Percentiles rank a stretch among this genome's conserved stretches.
Conservation (phyloP, 1,140 invertebrate genomes). For the Sarcophaga peregrina region DNA sequence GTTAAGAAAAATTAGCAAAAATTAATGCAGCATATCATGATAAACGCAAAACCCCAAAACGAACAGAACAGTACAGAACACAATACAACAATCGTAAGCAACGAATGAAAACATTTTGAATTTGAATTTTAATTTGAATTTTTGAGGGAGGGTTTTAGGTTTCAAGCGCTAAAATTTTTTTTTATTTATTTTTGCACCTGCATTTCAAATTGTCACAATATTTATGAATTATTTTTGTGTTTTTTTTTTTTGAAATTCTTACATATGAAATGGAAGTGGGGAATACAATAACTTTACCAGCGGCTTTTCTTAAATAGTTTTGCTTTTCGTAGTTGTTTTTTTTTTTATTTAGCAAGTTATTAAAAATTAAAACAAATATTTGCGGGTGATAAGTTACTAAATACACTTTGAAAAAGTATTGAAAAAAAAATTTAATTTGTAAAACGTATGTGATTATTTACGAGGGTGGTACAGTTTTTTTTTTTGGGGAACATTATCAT, state of each 20-base stretch:
- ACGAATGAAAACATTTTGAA: no score
- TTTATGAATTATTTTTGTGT: background rate
- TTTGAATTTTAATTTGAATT: background rate
- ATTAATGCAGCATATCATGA: conserved; percentile 27
- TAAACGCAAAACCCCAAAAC: background rate
- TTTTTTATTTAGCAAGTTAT: background rate
- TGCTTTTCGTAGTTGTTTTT: background rate
- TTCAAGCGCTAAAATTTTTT: background rate
- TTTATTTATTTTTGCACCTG: conserved; percentile 20
- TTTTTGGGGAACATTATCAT: no score
- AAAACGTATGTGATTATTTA: no score
- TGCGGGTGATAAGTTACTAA: background rate
- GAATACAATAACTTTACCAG: background rate
- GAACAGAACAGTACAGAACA: background rate
- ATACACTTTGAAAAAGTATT: no score
- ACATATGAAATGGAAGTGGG: no score
- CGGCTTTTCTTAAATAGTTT: conserved; percentile 6
- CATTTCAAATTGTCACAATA: conserved; percentile 25
- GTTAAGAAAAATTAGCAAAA: conserved; percentile 17
- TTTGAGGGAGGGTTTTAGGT: conserved; percentile 18
- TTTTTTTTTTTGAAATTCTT: no score
- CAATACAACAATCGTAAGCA: background rate
- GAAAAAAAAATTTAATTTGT: no score
- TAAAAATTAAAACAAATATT: background rate
- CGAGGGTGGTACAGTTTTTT: no score